Evolutionary conservation across 2,888 invertebrate genomes (phyloP).

Genomic region (Netelia inedita): DNA sequence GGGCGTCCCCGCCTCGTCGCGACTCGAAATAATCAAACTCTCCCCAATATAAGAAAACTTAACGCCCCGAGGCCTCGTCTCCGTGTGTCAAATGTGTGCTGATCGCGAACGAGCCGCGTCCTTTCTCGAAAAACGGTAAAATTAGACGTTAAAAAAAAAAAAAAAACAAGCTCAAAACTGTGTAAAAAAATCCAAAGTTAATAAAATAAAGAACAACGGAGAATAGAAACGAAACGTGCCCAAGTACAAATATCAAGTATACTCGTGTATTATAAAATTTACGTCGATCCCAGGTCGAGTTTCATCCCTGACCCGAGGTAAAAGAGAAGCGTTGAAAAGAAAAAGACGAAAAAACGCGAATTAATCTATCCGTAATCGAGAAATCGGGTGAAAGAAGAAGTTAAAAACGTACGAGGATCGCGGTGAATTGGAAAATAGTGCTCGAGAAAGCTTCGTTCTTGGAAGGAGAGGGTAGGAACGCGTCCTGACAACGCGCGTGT

Average conservation of each 20-base stretch:
- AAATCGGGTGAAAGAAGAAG: not conserved
- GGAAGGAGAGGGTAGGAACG: not conserved
- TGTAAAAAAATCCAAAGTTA: not conserved
- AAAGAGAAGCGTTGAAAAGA: not conserved
- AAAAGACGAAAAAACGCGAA: not conserved
- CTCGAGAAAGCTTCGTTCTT: not conserved
- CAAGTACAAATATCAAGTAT: not conserved
- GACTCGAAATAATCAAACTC: slow-evolving; percentile 77
- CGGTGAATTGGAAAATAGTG: not conserved
- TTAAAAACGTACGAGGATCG: not conserved
- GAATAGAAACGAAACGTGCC: not conserved
- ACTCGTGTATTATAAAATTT: not conserved
- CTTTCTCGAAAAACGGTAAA: not conserved
- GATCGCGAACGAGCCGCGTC: not conserved
- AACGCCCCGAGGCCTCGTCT: slow-evolving; percentile 59
- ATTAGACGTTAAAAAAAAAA: not conserved
- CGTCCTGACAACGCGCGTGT: slow-evolving; percentile 58
- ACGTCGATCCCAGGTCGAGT: not conserved
- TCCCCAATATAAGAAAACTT: slow-evolving; percentile 68
- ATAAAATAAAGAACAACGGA: not conserved
- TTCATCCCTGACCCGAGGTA: too few species aligned
- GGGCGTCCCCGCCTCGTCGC: slow-evolving; percentile 78
- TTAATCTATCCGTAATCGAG: not conserved
- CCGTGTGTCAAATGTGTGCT: slow-evolving; percentile 34
- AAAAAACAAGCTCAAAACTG: not conserved